phyloP scores from a whole-genome alignment of 2,113 vertebrate species.

The Corythornis cristatus region DNA sequence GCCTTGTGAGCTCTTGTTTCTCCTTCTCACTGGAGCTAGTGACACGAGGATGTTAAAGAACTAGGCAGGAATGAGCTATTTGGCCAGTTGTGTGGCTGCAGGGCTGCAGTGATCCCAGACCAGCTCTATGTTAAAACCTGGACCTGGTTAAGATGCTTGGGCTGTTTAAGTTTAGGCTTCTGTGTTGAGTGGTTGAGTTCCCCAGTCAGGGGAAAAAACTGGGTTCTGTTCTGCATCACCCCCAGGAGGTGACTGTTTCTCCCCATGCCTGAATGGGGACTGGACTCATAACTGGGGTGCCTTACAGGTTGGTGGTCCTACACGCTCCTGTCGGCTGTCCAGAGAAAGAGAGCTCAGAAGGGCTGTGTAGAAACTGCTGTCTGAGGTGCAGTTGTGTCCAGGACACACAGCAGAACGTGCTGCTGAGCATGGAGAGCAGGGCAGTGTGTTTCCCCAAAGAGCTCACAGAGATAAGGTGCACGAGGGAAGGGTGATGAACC shows the following conservation, averaged over 20 bases:
- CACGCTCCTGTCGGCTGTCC: background rate
- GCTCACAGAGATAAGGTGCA: background rate
- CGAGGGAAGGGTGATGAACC: rapidly evolving
- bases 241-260: background rate
- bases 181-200: background rate
- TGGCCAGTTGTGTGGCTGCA: too few species aligned
- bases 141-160: background rate
- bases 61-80: background rate
- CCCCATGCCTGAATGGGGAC: too few species aligned
- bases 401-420: background rate
- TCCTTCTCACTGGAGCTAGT: background rate
- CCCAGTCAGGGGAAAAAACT: background rate
- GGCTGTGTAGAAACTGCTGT: background rate
- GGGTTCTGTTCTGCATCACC: background rate
- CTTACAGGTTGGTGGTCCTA: background rate
- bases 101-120: background rate
- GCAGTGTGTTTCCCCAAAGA: background rate
- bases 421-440: background rate
- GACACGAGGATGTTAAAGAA: background rate
- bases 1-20: background rate
- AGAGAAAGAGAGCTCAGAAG: background rate
- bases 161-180: background rate
- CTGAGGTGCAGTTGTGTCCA: background rate
- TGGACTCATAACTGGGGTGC: background rate
- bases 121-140: rapidly evolving